Percentiles rank a stretch among this genome's conserved stretches.
Conservation (phyloP, 2,888 invertebrate genomes). For the Campoletis raptor region DNA sequence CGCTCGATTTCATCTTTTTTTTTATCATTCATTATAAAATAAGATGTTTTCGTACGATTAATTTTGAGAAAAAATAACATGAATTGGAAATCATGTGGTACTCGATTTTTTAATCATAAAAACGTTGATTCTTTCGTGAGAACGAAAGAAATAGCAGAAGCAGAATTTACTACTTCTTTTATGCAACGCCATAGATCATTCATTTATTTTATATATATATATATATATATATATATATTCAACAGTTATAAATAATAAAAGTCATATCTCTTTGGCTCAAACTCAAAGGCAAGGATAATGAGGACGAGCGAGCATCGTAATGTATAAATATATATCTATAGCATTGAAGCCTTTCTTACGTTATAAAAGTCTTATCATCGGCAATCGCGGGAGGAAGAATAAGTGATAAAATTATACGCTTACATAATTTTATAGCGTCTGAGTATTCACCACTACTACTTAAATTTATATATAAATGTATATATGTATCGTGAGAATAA, state of each 20-base stretch:
- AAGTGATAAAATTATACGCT: slow-evolving; percentile 73
- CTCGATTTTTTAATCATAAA: neutral
- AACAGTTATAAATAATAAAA: slow-evolving; percentile 45
- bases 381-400: slow-evolving; percentile 69
- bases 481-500: slow-evolving; percentile 65
- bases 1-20: neutral
- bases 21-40: neutral
- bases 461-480: slow-evolving; percentile 44
- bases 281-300: slow-evolving; percentile 50
- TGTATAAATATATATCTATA: slow-evolving; percentile 3
- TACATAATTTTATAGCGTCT: slow-evolving; percentile 71
- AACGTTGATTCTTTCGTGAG: neutral
- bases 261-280: slow-evolving; percentile 29
- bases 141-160: neutral
- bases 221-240: slow-evolving; percentile 17
- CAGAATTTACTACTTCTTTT: neutral
- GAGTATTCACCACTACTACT: slow-evolving; percentile 35
- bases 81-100: neutral
- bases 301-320: slow-evolving; percentile 35
- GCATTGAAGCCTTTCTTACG: slow-evolving; percentile 57
- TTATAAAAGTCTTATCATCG: slow-evolving; percentile 70
- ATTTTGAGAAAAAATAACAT: neutral
- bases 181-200: slow-evolving; percentile 26
- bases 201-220: slow-evolving; percentile 22
- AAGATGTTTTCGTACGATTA: neutral